Evolutionary conservation across 2,888 invertebrate species (phyloP).

Genomic region (Beris morrisii): DNA sequence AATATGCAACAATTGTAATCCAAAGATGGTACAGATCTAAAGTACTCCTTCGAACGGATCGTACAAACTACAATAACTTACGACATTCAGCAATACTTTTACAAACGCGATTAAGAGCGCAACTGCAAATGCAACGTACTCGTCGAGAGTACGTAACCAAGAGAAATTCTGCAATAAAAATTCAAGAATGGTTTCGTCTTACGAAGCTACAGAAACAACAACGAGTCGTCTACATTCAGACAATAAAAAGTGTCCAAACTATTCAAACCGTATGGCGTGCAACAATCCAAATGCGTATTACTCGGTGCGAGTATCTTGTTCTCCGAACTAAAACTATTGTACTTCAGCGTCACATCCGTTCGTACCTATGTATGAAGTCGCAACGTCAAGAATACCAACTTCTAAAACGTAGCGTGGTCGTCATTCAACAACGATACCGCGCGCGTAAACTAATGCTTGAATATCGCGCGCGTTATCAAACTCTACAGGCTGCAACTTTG

Average conservation of each 20-base stretch:
- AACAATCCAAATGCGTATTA: slow-evolving; percentile 27
- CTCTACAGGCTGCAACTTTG: slow-evolving; percentile 41
- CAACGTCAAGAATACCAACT: not conserved
- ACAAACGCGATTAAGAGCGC: slow-evolving; percentile 17
- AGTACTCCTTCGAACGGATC: not conserved
- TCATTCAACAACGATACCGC: slow-evolving; percentile 54
- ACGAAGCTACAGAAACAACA: slow-evolving; percentile 48
- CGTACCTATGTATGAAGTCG: slow-evolving; percentile 1
- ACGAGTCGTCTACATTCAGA: slow-evolving; percentile 42
- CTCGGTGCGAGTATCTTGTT: slow-evolving; percentile 43
- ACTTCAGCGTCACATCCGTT: slow-evolving; percentile 5
- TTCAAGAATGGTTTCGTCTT: slow-evolving; percentile 56
- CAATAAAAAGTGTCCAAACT: not conserved
- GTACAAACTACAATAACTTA: not conserved
- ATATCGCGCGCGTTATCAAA: slow-evolving; percentile 43
- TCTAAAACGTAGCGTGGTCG: slow-evolving; percentile 41
- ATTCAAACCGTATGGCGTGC: slow-evolving; percentile 22
- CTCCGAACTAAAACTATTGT: slow-evolving; percentile 37
- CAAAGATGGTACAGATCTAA: slow-evolving; percentile 2
- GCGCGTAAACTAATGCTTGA: slow-evolving; percentile 37
- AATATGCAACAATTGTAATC: slow-evolving; percentile 34
- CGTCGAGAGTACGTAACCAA: slow-evolving; percentile 11
- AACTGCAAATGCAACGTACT: slow-evolving; percentile 34
- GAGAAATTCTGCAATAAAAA: slow-evolving; percentile 17
- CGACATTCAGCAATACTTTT: slow-evolving; percentile 36